These are phyloP conservation scores for Todiramphus saurophagus DNA, from an alignment of 2,113 vertebrate species.

Conservation along the genomic window DNA sequence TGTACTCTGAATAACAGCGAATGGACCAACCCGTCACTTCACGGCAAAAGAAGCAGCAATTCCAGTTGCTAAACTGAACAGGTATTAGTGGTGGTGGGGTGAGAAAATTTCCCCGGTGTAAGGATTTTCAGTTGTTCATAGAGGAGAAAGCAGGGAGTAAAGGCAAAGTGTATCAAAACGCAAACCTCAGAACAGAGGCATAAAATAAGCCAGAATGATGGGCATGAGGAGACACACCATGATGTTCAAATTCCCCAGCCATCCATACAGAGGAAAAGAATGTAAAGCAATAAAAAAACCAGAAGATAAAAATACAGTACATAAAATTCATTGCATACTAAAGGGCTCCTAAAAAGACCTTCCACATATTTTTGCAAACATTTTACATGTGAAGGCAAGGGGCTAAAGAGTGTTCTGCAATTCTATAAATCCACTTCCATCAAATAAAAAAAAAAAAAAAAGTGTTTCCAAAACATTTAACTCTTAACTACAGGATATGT, in stretches of 20 bases:
- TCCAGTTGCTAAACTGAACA: neutral
- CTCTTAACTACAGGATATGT: constrained; percentile 49
- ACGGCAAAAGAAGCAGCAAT: neutral
- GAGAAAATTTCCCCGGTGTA: neutral
- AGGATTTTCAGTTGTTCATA: neutral
- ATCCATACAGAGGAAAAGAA: neutral
- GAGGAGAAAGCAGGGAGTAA: neutral
- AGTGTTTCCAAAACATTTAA: constrained; percentile 45
- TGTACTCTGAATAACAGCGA: accelerated
- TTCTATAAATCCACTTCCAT: constrained; percentile 54
- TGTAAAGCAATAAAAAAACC: neutral
- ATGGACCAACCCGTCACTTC: neutral
- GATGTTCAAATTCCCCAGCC: neutral
- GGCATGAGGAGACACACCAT: neutral
- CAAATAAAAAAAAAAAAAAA: constrained; percentile 51
- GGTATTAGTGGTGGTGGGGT: neutral
- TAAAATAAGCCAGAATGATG: neutral
- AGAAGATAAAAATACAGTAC: neutral
- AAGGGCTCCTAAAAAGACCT: constrained; percentile 26
- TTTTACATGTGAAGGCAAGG: constrained; percentile 38
- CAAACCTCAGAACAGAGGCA: neutral
- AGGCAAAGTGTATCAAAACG: neutral
- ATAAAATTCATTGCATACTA: constrained; percentile 43
- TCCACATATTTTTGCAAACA: constrained; percentile 35
- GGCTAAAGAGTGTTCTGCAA: neutral